Evolutionary conservation across 2,888 invertebrate species (phyloP).

Genomic region (Cryptocheilus praepositus): DNA sequence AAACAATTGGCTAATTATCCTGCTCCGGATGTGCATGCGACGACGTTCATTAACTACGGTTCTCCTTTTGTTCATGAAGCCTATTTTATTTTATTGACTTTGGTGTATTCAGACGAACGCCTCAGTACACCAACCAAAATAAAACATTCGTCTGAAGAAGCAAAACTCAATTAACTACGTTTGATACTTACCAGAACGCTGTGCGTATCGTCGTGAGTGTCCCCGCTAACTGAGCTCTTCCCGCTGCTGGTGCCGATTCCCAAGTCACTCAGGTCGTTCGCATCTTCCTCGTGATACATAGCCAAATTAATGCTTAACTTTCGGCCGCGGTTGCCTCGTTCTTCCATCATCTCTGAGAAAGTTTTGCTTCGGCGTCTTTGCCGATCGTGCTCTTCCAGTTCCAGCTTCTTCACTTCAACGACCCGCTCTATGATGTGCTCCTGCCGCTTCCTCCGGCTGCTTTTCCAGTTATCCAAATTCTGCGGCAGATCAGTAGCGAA

Average conservation of each 20-base stretch:
- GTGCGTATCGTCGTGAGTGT: constrained; percentile 72
- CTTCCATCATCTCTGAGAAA: constrained; percentile 95
- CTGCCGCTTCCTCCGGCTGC: constrained; percentile 92
- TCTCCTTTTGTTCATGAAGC: too few species aligned
- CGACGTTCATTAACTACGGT: too few species aligned
- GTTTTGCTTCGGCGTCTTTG: constrained; percentile 90
- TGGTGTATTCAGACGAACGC: too few species aligned
- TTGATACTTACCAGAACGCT: constrained; percentile 67
- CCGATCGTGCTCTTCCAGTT: constrained; percentile 85
- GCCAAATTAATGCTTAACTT: constrained; percentile 79
- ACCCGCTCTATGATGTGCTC: constrained; percentile 93
- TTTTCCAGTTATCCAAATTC: constrained; percentile 97
- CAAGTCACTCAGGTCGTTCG: constrained; percentile 89
- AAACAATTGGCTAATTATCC: background rate
- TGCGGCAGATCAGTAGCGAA: constrained; percentile 65
- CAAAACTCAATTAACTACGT: background rate
- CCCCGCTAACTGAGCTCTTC: constrained; percentile 72
- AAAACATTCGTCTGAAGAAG: too few species aligned
- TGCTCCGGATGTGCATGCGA: background rate
- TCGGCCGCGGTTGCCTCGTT: constrained; percentile 80
- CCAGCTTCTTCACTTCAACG: constrained; percentile 91
- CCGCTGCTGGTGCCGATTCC: constrained; percentile 79
- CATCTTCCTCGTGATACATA: constrained; percentile 87
- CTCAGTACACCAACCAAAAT: too few species aligned
- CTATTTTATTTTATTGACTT: too few species aligned